Base-by-base conservation (phyloP, 2,888 invertebrate species). In the Empis stercorea region DNA sequence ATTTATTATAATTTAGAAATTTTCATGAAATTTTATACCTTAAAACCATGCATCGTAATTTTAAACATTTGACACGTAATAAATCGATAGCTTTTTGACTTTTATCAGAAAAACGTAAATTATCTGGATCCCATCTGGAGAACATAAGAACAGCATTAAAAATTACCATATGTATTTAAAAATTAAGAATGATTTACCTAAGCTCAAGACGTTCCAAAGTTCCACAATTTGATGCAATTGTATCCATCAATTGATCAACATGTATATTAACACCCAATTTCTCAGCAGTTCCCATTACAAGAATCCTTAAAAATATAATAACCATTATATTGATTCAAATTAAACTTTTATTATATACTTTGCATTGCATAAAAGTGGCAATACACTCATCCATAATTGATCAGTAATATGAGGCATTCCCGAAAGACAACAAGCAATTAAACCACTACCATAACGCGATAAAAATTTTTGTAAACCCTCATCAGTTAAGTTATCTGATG, bases 31-130 rank as follows among this genome's bases (percentile, higher is more conserved):
- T 14, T 14, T 47, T 63, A 69, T 66, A 91, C 89, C 88, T 94
- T 39, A 99, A 76, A 14, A 93, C 92, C 53, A 99, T 79, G 59
- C 95, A 94, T 56, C 84, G 83, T 44, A 99, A 73, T 64, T 93
- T 88, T 2, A 94, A 76, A 61, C 97, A 97, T 62, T 92, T 92
- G 39, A 99, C 89, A 41, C 99, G 82, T 51, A 99, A 75, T 43
- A 95, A 87, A 68, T 99, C 99, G 56, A 99, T 96, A 39, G 97
- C 97, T 68, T 99, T 99, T 70, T 96, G 96, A 63, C 96, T 96
- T 71, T 99, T 99, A 70, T 99, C 99, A 36, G 96, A 97, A 72
- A 96, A 99, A 45, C 99, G 78, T 34, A 99, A 76, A 62, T 97
- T 97, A 60, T 96, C 96, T 0, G 97, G 96, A 70, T 99, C 99